phyloP scores from a whole-genome alignment of 2,797 vertebrate species.

The Megaceryle alcyon region DNA sequence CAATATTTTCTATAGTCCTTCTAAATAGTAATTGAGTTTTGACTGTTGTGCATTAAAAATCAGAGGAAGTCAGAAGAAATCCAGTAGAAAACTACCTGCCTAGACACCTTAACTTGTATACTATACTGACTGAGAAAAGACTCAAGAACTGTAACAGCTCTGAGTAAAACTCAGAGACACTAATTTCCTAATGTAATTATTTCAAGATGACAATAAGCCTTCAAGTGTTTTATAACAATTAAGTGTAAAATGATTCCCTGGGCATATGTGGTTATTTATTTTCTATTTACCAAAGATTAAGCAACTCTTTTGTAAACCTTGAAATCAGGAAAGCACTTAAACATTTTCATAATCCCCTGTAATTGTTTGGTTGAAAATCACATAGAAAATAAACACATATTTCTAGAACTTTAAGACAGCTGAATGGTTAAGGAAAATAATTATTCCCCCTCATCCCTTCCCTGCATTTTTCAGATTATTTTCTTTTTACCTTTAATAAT shows the following conservation, averaged over 20 bases:
- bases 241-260: background rate
- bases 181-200: background rate
- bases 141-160: background rate
- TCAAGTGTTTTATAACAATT: background rate
- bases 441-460: background rate
- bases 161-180: background rate
- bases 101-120: background rate
- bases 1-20: background rate
- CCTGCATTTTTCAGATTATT: background rate
- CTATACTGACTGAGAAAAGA: background rate
- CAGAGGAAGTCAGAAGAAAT: background rate
- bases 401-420: background rate
- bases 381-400: background rate
- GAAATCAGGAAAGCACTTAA: background rate
- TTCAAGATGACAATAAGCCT: background rate
- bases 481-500: background rate
- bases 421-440: background rate
- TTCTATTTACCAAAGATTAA: background rate
- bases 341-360: background rate
- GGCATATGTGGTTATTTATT: background rate
- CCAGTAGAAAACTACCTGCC: background rate
- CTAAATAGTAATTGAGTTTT: background rate
- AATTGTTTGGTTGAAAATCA: background rate
- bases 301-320: background rate
- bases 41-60: background rate